phyloP scores from a whole-genome alignment of 2,888 invertebrate genomes.

The Blastobasis lacticolella region DNA sequence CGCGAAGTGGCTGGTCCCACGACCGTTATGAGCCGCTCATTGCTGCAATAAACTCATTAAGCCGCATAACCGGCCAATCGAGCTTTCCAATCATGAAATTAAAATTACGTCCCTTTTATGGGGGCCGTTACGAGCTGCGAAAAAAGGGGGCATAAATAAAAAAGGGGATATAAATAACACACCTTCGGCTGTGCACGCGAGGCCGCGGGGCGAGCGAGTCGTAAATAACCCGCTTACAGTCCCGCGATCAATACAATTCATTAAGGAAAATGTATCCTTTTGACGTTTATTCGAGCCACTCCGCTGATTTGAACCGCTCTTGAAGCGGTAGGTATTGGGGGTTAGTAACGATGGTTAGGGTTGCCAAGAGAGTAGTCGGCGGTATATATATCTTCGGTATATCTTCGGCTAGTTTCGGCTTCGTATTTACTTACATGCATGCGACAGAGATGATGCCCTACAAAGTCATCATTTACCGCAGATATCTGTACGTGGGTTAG shows the following conservation, averaged over 20 bases:
- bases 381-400: no score
- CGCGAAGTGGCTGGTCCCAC: slow-evolving; percentile 34
- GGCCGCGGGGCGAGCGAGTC: slow-evolving; percentile 42
- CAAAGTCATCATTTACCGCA: no score
- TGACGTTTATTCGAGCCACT: slow-evolving; percentile 34
- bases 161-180: slow-evolving; percentile 72
- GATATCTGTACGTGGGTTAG: no score
- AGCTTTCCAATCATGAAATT: slow-evolving; percentile 74
- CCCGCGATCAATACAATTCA: slow-evolving; percentile 67
- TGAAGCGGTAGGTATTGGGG: slow-evolving; percentile 5
- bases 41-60: slow-evolving; percentile 68
- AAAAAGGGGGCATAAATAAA: slow-evolving; percentile 73
- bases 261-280: slow-evolving; percentile 63
- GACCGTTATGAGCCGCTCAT: slow-evolving; percentile 58
- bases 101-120: slow-evolving; percentile 72
- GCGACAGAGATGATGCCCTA: no score
- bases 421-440: no score
- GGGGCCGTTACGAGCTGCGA: slow-evolving; percentile 72
- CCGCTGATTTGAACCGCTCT: slow-evolving; percentile 41
- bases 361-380: no score
- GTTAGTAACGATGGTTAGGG: no score
- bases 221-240: slow-evolving; percentile 68
- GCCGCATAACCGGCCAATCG: slow-evolving; percentile 69
- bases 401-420: no score
- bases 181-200: slow-evolving; percentile 65